Evolutionary conservation across 1,140 invertebrate species (phyloP).

Genomic region (Onthophagus taurus): DNA sequence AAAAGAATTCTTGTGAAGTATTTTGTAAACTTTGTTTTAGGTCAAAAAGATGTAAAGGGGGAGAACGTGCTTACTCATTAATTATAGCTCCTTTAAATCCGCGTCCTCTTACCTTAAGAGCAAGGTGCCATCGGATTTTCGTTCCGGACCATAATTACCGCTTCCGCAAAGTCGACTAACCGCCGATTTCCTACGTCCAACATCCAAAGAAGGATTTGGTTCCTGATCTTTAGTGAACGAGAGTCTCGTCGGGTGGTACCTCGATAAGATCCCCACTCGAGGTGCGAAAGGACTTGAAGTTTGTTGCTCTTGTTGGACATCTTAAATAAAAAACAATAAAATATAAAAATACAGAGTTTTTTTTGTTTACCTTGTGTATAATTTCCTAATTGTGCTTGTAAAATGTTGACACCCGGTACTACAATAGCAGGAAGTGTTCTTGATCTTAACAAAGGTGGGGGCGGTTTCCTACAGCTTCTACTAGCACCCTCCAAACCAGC

Average conservation of each 20-base stretch:
- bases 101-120: constrained; percentile 36
- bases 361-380: constrained; percentile 37
- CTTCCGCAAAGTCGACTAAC: constrained; percentile 43
- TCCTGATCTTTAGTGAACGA: constrained; percentile 45
- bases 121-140: constrained; percentile 35
- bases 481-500: constrained; percentile 30
- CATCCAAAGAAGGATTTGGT: constrained; percentile 39
- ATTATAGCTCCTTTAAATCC: not conserved
- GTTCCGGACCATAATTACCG: constrained; percentile 31
- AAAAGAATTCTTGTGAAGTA: too few species aligned
- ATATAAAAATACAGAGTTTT: constrained; percentile 1
- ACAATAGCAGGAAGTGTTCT: constrained; percentile 81
- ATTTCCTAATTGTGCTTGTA: constrained; percentile 70
- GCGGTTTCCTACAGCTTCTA: constrained; percentile 37
- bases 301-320: constrained; percentile 15
- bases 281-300: constrained; percentile 10
- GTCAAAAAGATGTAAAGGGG: not conserved
- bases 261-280: constrained; percentile 9
- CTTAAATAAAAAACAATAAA: constrained; percentile 6
- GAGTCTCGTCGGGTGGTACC: constrained; percentile 38
- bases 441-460: constrained; percentile 68
- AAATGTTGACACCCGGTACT: constrained; percentile 73
- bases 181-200: constrained; percentile 46
- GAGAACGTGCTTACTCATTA: not conserved
- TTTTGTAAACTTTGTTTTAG: too few species aligned